A percentile compares a stretch with the other conserved stretches of the same genome.
Evolutionary conservation across 2,888 invertebrate species (phyloP).

Genomic region (Cecidostiba fungosa): DNA sequence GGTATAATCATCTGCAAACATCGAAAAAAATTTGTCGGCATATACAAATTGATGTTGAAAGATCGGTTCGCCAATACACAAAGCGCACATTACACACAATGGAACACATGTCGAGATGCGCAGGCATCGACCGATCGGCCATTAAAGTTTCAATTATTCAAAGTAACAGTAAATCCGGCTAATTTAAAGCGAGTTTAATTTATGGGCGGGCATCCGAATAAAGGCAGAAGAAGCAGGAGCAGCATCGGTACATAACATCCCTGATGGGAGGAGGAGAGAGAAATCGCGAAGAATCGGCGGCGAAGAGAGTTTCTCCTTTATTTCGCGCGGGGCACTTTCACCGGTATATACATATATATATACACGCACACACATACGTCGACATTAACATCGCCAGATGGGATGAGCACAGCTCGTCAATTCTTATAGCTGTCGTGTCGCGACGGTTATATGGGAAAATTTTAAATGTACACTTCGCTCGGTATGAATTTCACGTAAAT

Average conservation of each 20-base stretch:
- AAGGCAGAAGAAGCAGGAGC: not conserved
- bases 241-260: constrained; percentile 23
- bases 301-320: constrained; percentile 47
- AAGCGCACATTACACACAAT: not conserved
- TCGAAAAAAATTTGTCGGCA: not conserved
- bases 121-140: not conserved
- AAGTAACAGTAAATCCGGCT: constrained; percentile 9
- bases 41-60: not conserved
- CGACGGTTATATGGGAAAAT: constrained; percentile 50
- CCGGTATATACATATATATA: too few species aligned
- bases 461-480: constrained; percentile 32
- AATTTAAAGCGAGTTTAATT: constrained; percentile 18
- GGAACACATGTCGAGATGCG: not conserved
- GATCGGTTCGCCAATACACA: not conserved
- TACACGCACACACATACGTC: too few species aligned
- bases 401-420: constrained; percentile 51
- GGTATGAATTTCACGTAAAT: constrained; percentile 56
- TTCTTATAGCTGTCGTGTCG: constrained; percentile 46
- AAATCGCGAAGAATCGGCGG: constrained; percentile 33
- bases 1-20: too few species aligned
- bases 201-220: not conserved
- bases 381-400: constrained; percentile 49
- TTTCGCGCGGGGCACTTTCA: constrained; percentile 45
- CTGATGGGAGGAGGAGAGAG: constrained; percentile 26
- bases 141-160: constrained; percentile 32